Base-by-base conservation (phyloP, 1,140 invertebrate species). In the Camponotus pennsylvanicus region DNA sequence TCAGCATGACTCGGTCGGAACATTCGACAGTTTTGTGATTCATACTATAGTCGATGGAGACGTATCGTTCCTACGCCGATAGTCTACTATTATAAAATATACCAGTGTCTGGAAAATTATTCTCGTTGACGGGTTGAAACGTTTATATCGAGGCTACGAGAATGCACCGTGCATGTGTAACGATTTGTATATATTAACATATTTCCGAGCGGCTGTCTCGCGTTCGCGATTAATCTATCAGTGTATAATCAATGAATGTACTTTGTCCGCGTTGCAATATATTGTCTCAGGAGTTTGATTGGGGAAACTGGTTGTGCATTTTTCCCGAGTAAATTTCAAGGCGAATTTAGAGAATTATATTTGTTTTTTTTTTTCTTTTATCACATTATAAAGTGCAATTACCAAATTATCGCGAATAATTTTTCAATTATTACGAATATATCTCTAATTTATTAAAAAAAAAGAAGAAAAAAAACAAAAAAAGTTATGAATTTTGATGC, bases 141-240 rank as follows among this genome's bases (percentile, higher is more conserved):
- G 73, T 52, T 84, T 59, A 34, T 78, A 61, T 79, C 63, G 63
- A 79, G 49, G 59, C 49, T 79, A 73, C 76, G 67, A 57, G 75
- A 32, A 57, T 64, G 76, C 70, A 77, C 55, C 52, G 87, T 91
- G 90, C 90, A 91, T 91, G 90, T 42, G 89, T 86, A 89, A 91
- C 75, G 52, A 88, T 83, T 83, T 86, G 70, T 90, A 79, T 49
- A 69, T 87, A 90, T 63, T 90, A 88, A 90, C 66, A 85, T 67
- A 42, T 80, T 66, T 86, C 70, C 27, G 40, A 78, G 83, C 89
- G 89, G 87, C 87, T 77, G 67, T 88, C 88, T 88, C 88, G 88
- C 76, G 83, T 66, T 70, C 49, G 52, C 75, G 76, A 75, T 4
- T 7, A 76, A 85, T 45, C 32, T 52, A 42, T 76, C 49, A 66